Evolutionary conservation across 2,113 vertebrate genomes (phyloP).

Genomic region (Emberiza fucata): DNA sequence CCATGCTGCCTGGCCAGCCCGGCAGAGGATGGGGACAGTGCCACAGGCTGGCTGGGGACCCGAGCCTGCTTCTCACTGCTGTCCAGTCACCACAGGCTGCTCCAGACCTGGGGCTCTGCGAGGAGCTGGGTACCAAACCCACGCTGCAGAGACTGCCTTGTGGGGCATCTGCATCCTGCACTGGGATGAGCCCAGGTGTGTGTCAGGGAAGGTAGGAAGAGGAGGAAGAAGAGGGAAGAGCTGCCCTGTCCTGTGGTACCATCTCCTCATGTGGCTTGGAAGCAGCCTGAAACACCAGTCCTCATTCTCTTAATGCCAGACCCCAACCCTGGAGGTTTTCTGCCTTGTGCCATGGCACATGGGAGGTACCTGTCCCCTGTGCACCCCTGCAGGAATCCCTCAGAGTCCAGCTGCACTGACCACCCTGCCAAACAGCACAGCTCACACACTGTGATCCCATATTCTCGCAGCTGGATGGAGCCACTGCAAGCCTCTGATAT

Average conservation of each 20-base stretch:
- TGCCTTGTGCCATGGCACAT: neutral
- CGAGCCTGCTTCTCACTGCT: neutral
- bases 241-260: neutral
- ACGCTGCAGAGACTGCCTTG: neutral
- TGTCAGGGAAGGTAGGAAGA: neutral
- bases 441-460: fast-evolving
- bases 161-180: fast-evolving
- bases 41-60: neutral
- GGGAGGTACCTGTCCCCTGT: neutral
- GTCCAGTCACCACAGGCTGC: neutral
- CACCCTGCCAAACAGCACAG: neutral
- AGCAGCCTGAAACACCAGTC: neutral
- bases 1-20: neutral
- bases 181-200: fast-evolving
- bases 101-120: neutral
- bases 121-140: neutral
- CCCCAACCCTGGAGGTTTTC: neutral
- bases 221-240: neutral
- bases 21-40: fast-evolving
- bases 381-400: neutral
- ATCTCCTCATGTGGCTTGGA: neutral
- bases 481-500: neutral
- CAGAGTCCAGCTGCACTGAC: neutral
- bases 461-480: neutral
- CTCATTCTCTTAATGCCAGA: neutral